These are phyloP conservation scores for Rana temporaria DNA, from an alignment of 2,113 vertebrate genomes.

Conservation along the genomic window DNA sequence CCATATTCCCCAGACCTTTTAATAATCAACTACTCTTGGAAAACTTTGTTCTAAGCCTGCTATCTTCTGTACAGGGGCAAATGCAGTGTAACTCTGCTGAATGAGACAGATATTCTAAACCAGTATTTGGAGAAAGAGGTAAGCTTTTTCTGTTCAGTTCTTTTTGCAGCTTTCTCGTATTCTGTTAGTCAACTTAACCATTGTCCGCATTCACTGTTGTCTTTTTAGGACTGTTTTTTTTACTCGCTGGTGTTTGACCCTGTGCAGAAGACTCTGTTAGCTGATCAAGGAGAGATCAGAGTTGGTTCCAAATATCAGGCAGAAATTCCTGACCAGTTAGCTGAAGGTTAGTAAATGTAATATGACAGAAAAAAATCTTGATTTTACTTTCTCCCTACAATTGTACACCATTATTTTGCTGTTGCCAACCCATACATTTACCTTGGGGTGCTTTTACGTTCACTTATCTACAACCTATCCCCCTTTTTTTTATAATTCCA, in stretches of 20 bases:
- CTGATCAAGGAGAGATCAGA: conserved; percentile 92
- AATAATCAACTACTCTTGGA: too few relatives aligned
- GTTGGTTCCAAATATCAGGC: conserved; percentile 94
- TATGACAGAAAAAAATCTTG: too few relatives aligned
- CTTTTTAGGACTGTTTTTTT: conserved; percentile 89
- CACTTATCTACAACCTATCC: too few relatives aligned
- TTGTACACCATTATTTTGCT: too few relatives aligned
- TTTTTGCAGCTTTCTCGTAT: not conserved
- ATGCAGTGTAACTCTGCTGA: conserved; percentile 91
- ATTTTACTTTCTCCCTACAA: too few relatives aligned
- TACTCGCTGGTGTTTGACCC: conserved; percentile 95
- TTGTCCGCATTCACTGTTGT: too few relatives aligned
- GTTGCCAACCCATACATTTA: too few relatives aligned
- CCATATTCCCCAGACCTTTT: too few relatives aligned
- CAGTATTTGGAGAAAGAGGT: conserved; percentile 89
- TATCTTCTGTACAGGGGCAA: conserved; percentile 78
- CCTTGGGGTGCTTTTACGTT: too few relatives aligned
- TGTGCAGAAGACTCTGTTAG: conserved; percentile 90
- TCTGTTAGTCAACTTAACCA: not conserved
- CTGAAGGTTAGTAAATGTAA: conserved; percentile 75
- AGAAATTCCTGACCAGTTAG: conserved; percentile 89
- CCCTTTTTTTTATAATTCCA: too few relatives aligned
- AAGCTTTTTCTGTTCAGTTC: not conserved
- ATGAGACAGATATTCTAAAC: conserved; percentile 88
- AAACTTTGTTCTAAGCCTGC: not conserved